Base-by-base conservation (phyloP, 2,113 vertebrate species). In the Rafetus swinhoei region DNA sequence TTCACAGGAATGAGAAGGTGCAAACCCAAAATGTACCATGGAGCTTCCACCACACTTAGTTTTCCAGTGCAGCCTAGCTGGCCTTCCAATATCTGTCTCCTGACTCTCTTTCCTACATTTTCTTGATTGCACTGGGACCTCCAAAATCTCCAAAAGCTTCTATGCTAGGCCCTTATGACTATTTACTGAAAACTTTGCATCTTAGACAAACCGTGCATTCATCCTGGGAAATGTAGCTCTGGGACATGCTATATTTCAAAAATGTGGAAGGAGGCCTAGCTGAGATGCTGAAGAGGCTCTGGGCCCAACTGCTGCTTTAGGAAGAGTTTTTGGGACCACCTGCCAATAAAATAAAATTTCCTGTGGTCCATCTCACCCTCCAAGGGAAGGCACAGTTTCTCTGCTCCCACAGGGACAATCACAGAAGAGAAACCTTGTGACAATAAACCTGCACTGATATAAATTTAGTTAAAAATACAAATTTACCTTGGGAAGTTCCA, bases 401-500 rank as follows among this genome's bases (percentile, higher is more conserved):
- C 81, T 54, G 16, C 12, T 3, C 0, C 39, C 79, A 79, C 27
- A 82, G 3, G 11, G 80, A 87, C 9, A 16, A 35, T 45, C 69
- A 90, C 13, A 79, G 79, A 93, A 79, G 3, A 62, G 4, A 21
- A 83, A 59, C 4, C 13, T 55, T 79, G 2, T 19, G 29, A 86
- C 10, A 45, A 74, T 74, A 35, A 77, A 27, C 22, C 7, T 77
- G 22, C 74, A 50, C 19, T 50, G 45, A 24, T 25, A 45, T 57
- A 35, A n/a, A 15, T 86, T 88, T 94, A 65, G 56, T 90, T 50
- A 5, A 57, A 57, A 79, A 22, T 16, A 80, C 69, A 90, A 35
- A 90, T 84, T 95, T 97, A 99, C 99, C 98, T 99, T 98, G 81
- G 98, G 97, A 55, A 98, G 98, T 92, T 98, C 97, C 74, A 98